phyloP scores from a whole-genome alignment of 1,140 invertebrate species.

The Trichonephila inaurata region DNA sequence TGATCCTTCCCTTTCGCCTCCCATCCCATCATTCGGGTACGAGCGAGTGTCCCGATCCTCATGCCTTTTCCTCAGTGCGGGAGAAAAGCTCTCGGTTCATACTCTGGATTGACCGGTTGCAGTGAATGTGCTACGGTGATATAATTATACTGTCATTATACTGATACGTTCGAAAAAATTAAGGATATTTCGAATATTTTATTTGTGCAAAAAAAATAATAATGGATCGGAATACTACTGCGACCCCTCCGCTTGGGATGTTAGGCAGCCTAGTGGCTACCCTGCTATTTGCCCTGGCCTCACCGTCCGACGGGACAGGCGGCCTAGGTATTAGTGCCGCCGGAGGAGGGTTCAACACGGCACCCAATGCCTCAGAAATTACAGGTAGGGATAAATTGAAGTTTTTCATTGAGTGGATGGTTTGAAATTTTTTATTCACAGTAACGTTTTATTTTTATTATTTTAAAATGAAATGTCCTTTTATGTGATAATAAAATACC shows the following conservation, averaged over 20 bases:
- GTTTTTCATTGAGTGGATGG: too few species aligned
- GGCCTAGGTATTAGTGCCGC: conserved; percentile 1
- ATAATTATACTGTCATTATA: background rate
- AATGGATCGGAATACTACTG: conserved; percentile 51
- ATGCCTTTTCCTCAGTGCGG: conserved; percentile 3
- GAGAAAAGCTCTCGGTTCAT: background rate
- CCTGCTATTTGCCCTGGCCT: conserved; percentile 28
- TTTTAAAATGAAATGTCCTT: too few species aligned
- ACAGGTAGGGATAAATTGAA: background rate
- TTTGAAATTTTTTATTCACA: too few species aligned
- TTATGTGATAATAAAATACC: too few species aligned
- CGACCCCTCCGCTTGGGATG: conserved; percentile 19
- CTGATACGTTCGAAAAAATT: conserved; percentile 5
- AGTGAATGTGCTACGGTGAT: background rate
- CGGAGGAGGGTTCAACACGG: background rate
- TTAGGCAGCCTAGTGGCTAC: conserved; percentile 34
- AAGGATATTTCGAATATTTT: background rate
- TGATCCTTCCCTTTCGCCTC: background rate
- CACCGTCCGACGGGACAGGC: conserved; percentile 14
- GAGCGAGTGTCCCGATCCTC: conserved; percentile 12
- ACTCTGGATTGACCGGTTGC: background rate
- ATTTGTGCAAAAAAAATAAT: background rate
- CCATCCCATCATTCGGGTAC: conserved; percentile 33
- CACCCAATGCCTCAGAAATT: conserved; percentile 36
- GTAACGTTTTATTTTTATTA: too few species aligned